These are phyloP conservation scores for Schizopygopsis pylzovi DNA, from an alignment of 2,797 vertebrate species.

Conservation along the genomic window DNA sequence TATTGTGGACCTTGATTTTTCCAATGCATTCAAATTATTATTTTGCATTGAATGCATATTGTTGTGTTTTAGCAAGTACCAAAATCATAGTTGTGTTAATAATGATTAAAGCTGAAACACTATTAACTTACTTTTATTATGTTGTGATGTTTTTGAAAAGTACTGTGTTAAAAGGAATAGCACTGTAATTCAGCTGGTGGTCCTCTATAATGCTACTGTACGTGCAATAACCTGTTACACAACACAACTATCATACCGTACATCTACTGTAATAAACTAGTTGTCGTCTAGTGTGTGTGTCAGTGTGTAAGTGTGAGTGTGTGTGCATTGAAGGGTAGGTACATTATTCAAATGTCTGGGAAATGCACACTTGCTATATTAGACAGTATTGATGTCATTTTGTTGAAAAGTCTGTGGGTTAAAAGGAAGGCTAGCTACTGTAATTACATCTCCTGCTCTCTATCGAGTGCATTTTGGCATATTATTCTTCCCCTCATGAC, in stretches of 20 bases:
- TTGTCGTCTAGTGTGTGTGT: not conserved
- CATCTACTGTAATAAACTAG: not conserved
- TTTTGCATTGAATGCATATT: not conserved
- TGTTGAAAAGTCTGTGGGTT: conserved; percentile 25
- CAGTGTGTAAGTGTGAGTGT: not conserved
- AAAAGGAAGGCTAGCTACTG: conserved; percentile 18
- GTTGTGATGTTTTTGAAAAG: not conserved
- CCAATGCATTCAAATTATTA: not conserved
- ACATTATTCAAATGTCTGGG: conserved; percentile 18
- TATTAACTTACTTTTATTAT: not conserved
- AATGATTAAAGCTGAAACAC: too few species aligned
- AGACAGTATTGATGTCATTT: conserved; percentile 16
- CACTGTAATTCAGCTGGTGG: not conserved
- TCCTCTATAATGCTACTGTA: not conserved
- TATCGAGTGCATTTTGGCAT: conserved; percentile 21
- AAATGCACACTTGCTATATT: conserved; percentile 17
- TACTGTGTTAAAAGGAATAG: too few species aligned
- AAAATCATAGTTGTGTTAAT: too few species aligned
- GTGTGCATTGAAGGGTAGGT: not conserved
- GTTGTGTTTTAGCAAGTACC: not conserved
- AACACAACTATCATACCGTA: not conserved
- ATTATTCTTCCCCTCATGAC: conserved; percentile 11
- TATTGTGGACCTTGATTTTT: not conserved
- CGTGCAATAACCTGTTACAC: not conserved
- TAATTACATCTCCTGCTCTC: conserved; percentile 17